Base-by-base conservation (phyloP, 2,797 vertebrate genomes). In the Oreochromis grahami region DNA sequence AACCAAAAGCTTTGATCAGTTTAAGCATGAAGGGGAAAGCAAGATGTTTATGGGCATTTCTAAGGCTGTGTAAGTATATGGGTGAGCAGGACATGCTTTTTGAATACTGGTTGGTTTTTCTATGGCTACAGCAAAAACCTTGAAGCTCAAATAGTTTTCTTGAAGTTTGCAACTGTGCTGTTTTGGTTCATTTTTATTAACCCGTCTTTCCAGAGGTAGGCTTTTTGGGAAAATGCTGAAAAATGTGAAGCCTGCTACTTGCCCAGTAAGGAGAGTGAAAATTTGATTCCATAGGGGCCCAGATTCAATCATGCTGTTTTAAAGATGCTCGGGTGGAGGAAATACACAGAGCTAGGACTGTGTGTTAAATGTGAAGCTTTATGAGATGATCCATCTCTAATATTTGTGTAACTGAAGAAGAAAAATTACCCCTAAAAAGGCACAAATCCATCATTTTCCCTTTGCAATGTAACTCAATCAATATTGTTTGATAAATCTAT, bases 1-100 rank as follows among this genome's bases (percentile, higher is more conserved):
- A 52, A 12, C 32, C 32, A 72, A 14, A 34, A 24, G 81, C 85
- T 85, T 84, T 87, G 78, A 91, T 86, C 80, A 41, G 24, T 38
- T 43, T 29, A n/a, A 63, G 5, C 3, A 29, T 24, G 55, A 82
- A 68, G 17, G 19, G 17, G 10, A 38, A 48, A 68, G 4, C 1
- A 52, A 43, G 24, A 79, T 43, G 24, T 60, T 83, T 63, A 21
- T 74, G 24, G 51, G 43, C 43, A 52, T 53, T 50, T 74, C 45
- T 32, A 74, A 32, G 43, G 70, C 7, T 77, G 53, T 45, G 36
- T 41, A 34, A 51, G 70, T 32, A 50, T 21, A 48, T n/a, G 26
- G 15, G 15, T 74, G 19, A 74, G 70, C 45, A 65, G 6, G 21
- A 13, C 2, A 3, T 76, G 10, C 43, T 24, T 52, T 45, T 76